Base-by-base conservation (phyloP, 2,888 invertebrate genomes). In the Uropetala carovei region DNA sequence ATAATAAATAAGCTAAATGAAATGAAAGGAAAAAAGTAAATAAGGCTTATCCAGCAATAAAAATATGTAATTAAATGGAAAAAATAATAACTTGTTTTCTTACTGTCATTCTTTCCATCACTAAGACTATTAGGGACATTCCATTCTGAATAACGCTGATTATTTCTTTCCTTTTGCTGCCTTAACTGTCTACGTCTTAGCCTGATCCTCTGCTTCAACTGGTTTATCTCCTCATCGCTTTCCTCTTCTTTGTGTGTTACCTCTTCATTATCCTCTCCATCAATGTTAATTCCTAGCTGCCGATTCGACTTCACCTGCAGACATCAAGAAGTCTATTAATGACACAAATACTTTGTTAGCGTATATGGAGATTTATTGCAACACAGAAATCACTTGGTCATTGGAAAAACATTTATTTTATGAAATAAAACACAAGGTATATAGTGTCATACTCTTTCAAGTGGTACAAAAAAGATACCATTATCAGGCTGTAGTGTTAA, bases 151-250 rank as follows among this genome's bases (percentile, higher is more conserved):
- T 57, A 85, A 2, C 60, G 18, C 7, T 59, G 60, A 18, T 56
- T 89, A 60, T 89, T 89, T 93, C 96, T 96, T 92, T 95, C 95
- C 92, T 96, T 95, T 92, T 96, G 95, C 92, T 96, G 95, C 13
- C 92, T 86, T 92, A 93, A 92, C 81, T 93, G 93, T 60, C 96
- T 94, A 92, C 96, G 95, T 92, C 97, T 94, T 60, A 97, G 94
- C 91, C 97, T 95, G 93, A 97, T 97, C 93, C 96, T 95, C 94
- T 97, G 97, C 94, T 97, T 96, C 86, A 97, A 94, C 94, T 96
- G 95, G 93, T 96, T 96, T 93, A 97, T 97, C 94, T 97, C 97
- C 93, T 97, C 97, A 94, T 97, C 97, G 92, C 96, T 96, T 93
- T 96, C 96, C 30, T 96, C 96, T 59, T 92, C 92, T 18, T 85